A percentile compares a stretch with the other conserved stretches of the same genome.
These are phyloP conservation scores for Rousettus madagascariensis DNA, from an alignment of 2,797 vertebrate species.

Conservation along the genomic window DNA sequence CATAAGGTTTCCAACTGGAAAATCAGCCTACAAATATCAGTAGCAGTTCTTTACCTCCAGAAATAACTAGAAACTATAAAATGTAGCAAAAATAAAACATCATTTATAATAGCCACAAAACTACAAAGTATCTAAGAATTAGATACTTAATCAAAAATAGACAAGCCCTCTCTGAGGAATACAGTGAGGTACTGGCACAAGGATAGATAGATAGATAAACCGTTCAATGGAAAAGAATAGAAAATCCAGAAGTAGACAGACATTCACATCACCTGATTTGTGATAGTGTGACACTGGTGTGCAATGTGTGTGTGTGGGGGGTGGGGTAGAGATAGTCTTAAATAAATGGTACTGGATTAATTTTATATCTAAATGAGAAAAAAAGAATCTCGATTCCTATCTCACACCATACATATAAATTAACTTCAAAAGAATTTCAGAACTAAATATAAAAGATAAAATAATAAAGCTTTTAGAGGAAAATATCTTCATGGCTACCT, in stretches of 20 bases:
- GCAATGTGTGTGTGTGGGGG: not conserved
- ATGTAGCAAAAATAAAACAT: not conserved
- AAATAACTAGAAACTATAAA: not conserved
- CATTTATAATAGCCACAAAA: not conserved
- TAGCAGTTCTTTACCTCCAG: not conserved
- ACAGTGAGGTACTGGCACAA: not conserved
- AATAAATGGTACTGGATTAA: conserved; percentile 5
- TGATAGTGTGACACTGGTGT: not conserved
- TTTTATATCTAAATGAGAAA: not conserved
- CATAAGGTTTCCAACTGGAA: not conserved
- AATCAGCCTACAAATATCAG: not conserved
- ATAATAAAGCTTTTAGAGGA: not conserved
- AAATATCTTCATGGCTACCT: not conserved
- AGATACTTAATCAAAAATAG: not conserved
- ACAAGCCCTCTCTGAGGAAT: not conserved
- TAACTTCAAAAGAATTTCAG: not conserved
- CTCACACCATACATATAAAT: not conserved
- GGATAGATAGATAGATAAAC: not conserved
- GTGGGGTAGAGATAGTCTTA: not conserved
- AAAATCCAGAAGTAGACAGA: not conserved
- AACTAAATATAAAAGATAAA: not conserved
- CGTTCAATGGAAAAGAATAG: not conserved
- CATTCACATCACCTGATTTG: not conserved
- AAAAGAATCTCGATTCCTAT: not conserved
- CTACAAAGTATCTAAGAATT: not conserved